A percentile compares a stretch with the other conserved stretches of the same genome.
Evolutionary conservation across 2,113 vertebrate genomes (phyloP).

Genomic region (Ornithorhynchus anatinus): DNA sequence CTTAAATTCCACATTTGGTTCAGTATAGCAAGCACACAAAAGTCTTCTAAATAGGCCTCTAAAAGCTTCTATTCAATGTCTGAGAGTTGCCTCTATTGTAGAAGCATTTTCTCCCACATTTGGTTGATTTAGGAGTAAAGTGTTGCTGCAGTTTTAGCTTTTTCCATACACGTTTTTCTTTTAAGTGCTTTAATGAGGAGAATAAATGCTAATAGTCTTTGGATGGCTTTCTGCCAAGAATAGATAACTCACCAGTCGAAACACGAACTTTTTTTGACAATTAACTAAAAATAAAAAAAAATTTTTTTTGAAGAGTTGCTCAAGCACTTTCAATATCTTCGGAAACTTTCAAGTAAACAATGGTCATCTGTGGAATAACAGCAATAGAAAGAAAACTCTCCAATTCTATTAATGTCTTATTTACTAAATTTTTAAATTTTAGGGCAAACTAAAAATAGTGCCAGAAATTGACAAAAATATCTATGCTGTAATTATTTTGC

Average conservation of each 20-base stretch:
- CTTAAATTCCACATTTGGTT: slow-evolving; percentile 54
- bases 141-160: slow-evolving; percentile 15
- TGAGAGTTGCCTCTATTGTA: slow-evolving; percentile 31
- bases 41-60: slow-evolving; percentile 37
- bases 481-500: background rate
- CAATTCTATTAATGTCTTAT: slow-evolving; percentile 16
- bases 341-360: background rate
- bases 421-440: slow-evolving; percentile 14
- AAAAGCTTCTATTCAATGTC: slow-evolving; percentile 43
- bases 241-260: slow-evolving; percentile 29
- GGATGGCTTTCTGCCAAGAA: slow-evolving; percentile 29
- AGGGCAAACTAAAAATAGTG: background rate
- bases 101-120: slow-evolving; percentile 38
- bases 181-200: slow-evolving; percentile 35
- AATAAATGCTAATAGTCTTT: slow-evolving; percentile 12
- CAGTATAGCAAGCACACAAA: slow-evolving; percentile 40
- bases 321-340: slow-evolving; percentile 18
- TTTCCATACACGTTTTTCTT: slow-evolving; percentile 24
- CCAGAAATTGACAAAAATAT: background rate
- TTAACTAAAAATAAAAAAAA: slow-evolving; percentile 17
- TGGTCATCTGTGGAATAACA: slow-evolving; percentile 20
- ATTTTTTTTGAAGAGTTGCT: slow-evolving; percentile 17
- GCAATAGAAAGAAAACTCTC: background rate
- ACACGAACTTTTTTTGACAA: background rate
- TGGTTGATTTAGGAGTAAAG: slow-evolving; percentile 41